A percentile compares a stretch with the other conserved stretches of the same genome.
Conservation (phyloP, 53 echinoderm and acorn worm species). For the Zoroaster sp. region DNA sequence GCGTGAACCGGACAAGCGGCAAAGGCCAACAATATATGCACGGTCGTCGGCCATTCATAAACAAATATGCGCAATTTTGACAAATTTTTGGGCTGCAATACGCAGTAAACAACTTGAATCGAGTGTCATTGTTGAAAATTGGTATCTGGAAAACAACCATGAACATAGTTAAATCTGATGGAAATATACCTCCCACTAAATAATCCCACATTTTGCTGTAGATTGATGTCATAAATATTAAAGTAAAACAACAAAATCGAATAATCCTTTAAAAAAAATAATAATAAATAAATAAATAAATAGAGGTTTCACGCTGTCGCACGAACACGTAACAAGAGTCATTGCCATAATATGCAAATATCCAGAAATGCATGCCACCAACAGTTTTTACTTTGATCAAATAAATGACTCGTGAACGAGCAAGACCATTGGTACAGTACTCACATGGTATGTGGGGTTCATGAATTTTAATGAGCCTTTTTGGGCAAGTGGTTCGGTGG, state of each 20-base stretch:
- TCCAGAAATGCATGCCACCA: not conserved
- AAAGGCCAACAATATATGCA: not conserved
- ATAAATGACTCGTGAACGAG: not conserved
- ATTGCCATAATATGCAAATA: constrained; percentile 37
- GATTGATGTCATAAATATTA: too few relatives aligned
- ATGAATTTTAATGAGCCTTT: constrained; percentile 36
- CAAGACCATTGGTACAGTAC: too few relatives aligned
- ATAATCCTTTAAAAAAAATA: too few relatives aligned
- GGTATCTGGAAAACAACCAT: not conserved
- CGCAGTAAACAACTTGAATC: constrained; percentile 68
- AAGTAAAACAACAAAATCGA: not conserved
- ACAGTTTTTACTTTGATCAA: not conserved
- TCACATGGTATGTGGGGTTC: not conserved
- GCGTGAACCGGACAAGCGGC: constrained; percentile 20
- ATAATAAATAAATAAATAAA: too few relatives aligned
- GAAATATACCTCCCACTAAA: too few relatives aligned
- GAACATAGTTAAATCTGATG: too few relatives aligned
- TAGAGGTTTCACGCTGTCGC: not conserved
- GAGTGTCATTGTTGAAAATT: constrained; percentile 24
- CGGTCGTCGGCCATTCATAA: constrained; percentile 55
- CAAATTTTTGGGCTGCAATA: constrained; percentile 38
- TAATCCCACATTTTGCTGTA: too few relatives aligned
- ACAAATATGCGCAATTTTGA: constrained; percentile 71
- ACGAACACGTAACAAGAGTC: not conserved
- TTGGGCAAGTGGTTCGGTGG: not conserved